phyloP scores from a whole-genome alignment of 1,140 invertebrate species.

The Patella vulgata region DNA sequence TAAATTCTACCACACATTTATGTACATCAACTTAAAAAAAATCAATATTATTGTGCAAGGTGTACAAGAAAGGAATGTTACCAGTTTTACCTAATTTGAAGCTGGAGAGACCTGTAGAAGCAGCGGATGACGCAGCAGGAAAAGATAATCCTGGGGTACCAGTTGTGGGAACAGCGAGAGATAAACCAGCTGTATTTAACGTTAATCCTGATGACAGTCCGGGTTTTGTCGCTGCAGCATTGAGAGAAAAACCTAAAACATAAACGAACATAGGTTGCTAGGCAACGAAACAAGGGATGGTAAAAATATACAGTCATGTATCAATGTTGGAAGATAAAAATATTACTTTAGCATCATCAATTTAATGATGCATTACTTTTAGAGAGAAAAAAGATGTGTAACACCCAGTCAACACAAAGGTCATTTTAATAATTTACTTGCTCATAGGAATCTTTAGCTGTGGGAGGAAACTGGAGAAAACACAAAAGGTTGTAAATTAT shows the following conservation, averaged over 20 bases:
- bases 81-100: conserved; percentile 27
- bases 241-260: not conserved
- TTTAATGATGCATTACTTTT: not conserved
- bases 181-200: conserved; percentile 1
- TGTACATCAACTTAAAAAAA: too few species aligned
- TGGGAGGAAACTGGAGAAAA: too few species aligned
- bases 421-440: too few species aligned
- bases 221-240: conserved; percentile 4
- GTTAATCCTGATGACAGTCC: conserved; percentile 9
- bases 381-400: conserved; percentile 10
- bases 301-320: not conserved
- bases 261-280: not conserved
- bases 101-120: conserved; percentile 5
- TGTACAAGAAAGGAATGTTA: too few species aligned
- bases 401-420: conserved; percentile 25
- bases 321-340: not conserved
- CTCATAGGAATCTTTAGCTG: too few species aligned
- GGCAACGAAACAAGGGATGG: not conserved
- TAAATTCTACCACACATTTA: too few species aligned
- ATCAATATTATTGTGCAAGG: too few species aligned
- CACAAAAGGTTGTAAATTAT: too few species aligned
- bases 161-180: conserved; percentile 11
- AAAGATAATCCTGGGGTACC: conserved; percentile 26
- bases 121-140: conserved; percentile 12
- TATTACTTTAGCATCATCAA: not conserved